These are phyloP conservation scores for Castor canadensis DNA, from an alignment of 2,113 vertebrate species.

Conservation along the genomic window DNA sequence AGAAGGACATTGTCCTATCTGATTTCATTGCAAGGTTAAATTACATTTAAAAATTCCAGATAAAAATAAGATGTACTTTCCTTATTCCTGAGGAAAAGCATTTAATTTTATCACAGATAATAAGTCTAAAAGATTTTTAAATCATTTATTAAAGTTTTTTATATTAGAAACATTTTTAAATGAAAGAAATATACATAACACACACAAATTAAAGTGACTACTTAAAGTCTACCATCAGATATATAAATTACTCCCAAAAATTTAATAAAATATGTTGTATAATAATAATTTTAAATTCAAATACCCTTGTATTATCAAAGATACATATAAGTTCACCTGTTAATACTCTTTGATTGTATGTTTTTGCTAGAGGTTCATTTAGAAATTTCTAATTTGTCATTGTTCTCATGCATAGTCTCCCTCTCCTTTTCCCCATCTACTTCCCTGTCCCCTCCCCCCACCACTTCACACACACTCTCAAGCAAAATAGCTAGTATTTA, in stretches of 20 bases:
- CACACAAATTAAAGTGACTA: neutral
- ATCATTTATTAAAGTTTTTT: constrained; percentile 2
- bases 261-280: constrained; percentile 27
- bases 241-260: constrained; percentile 2
- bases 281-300: constrained; percentile 19
- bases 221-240: neutral
- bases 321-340: constrained; percentile 29
- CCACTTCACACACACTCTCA: neutral
- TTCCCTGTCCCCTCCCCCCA: neutral
- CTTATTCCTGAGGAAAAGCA: neutral
- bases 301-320: neutral
- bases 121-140: neutral
- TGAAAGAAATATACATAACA: neutral
- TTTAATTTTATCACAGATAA: neutral
- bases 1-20: neutral
- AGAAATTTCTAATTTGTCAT: constrained; percentile 12
- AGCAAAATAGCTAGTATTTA: neutral
- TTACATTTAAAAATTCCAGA: neutral
- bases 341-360: constrained; percentile 13
- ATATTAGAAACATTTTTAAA: neutral
- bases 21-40: neutral
- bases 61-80: neutral
- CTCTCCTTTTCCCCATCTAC: neutral
- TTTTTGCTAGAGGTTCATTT: constrained; percentile 44
- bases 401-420: neutral